Conservation (phyloP, 2,797 vertebrate genomes). For the Prionace glauca region DNA sequence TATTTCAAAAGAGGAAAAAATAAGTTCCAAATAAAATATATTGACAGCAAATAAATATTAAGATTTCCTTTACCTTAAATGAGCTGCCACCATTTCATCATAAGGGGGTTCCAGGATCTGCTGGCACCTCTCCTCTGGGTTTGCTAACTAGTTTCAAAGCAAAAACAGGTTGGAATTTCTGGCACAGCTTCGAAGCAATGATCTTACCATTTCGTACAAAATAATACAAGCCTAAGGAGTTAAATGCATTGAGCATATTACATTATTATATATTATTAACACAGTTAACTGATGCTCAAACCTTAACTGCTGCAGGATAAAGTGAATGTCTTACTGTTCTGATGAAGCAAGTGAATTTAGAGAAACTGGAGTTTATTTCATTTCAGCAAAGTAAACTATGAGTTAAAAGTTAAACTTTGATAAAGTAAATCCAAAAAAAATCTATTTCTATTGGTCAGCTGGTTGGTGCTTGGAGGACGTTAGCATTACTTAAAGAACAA, state of each 20-base stretch:
- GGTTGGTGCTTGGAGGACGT: too few relatives aligned
- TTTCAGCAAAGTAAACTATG: not conserved
- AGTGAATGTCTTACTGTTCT: not conserved
- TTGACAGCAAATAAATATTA: not conserved
- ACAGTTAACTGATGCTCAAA: not conserved
- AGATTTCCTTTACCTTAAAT: slow-evolving; percentile 72
- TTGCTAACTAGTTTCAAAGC: slow-evolving; percentile 57
- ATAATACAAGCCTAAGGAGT: not conserved
- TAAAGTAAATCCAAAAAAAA: not conserved
- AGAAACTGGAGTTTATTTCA: not conserved
- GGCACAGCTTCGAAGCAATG: not conserved
- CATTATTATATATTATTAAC: not conserved
- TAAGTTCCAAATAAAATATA: not conserved
- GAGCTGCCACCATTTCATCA: slow-evolving; percentile 94
- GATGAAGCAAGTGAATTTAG: not conserved
- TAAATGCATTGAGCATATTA: not conserved
- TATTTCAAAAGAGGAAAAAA: not conserved
- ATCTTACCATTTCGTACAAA: not conserved
- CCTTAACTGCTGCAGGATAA: not conserved
- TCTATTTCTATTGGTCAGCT: not conserved
- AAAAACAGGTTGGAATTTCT: slow-evolving; percentile 39
- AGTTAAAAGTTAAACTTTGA: not conserved
- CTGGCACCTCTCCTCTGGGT: slow-evolving; percentile 88
- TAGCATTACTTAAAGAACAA: not conserved
- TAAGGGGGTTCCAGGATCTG: slow-evolving; percentile 87